Conservation (phyloP, 2,797 vertebrate genomes). For the Lemur catta region DNA sequence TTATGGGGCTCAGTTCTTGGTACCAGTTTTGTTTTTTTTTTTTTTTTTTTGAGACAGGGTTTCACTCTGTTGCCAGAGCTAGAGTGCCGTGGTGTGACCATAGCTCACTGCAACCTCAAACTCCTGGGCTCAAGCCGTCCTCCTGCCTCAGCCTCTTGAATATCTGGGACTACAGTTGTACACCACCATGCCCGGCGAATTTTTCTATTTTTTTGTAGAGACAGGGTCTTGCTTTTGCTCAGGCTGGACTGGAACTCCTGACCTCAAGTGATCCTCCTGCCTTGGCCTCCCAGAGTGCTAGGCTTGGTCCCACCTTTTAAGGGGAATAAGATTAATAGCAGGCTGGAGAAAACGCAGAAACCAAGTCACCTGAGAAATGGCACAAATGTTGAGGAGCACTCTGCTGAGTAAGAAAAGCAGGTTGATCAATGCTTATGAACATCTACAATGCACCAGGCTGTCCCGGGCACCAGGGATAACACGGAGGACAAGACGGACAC, state of each 20-base stretch:
- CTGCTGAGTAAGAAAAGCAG: neutral
- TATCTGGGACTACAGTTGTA: neutral
- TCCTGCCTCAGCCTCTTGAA: neutral
- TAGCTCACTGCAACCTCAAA: neutral
- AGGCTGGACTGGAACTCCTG: neutral
- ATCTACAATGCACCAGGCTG: neutral
- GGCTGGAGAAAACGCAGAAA: neutral
- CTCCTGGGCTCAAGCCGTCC: neutral
- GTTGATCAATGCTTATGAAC: neutral
- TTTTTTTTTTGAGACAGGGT: neutral
- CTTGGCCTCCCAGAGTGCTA: neutral
- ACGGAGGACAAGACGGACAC: neutral
- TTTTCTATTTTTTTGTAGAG: neutral
- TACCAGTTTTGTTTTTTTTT: neutral
- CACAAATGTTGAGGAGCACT: neutral
- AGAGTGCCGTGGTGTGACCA: neutral
- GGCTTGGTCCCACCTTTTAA: neutral
- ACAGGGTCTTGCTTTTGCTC: neutral
- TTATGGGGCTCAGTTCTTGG: neutral
- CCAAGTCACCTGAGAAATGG: neutral
- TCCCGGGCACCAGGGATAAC: neutral
- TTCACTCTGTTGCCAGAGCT: neutral
- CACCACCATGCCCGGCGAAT: neutral
- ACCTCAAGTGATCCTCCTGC: neutral
- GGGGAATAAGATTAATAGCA: neutral